Percentiles rank a stretch among this genome's conserved stretches.
phyloP scores from a whole-genome alignment of 2,888 invertebrate genomes.

The Sipha maydis region DNA sequence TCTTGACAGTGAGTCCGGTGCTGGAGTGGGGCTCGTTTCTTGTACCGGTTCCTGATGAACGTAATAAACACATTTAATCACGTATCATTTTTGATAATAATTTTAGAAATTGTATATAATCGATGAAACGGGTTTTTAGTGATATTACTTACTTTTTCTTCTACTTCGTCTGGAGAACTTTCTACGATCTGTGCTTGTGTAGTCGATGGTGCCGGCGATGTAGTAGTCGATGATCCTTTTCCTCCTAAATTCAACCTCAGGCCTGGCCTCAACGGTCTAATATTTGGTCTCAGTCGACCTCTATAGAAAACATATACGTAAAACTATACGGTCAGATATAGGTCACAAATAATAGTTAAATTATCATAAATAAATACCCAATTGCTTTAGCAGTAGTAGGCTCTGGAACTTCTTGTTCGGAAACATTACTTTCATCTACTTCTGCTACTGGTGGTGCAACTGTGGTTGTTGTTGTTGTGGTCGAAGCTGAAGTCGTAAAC shows the following conservation, averaged over 20 bases:
- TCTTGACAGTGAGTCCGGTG: conserved; percentile 68
- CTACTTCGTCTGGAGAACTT: conserved; percentile 35
- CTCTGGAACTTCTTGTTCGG: conserved; percentile 42
- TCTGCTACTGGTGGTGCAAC: conserved; percentile 1
- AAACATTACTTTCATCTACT: conserved; percentile 6
- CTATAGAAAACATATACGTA: neutral
- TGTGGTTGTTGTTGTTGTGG: conserved; percentile 21
- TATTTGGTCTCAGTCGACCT: conserved; percentile 47
- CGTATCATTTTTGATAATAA: no score
- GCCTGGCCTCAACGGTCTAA: conserved; percentile 55
- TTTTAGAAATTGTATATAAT: no score
- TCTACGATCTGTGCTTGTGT: conserved; percentile 10
- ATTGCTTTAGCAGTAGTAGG: conserved; percentile 39
- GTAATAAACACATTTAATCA: neutral
- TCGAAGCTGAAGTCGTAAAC: conserved; percentile 31
- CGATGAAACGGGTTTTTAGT: no score
- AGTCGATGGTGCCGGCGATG: neutral
- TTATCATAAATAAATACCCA: conserved; percentile 18
- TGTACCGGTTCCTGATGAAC: conserved; percentile 33
- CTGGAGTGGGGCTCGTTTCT: conserved; percentile 65
- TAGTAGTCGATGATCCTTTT: conserved; percentile 33
- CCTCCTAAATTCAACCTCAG: conserved; percentile 44
- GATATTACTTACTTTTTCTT: conserved; percentile 42
- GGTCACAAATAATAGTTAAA: neutral
- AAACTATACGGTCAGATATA: neutral